phyloP scores from a whole-genome alignment of 2,888 invertebrate genomes.

The Latrodectus hesperus region DNA sequence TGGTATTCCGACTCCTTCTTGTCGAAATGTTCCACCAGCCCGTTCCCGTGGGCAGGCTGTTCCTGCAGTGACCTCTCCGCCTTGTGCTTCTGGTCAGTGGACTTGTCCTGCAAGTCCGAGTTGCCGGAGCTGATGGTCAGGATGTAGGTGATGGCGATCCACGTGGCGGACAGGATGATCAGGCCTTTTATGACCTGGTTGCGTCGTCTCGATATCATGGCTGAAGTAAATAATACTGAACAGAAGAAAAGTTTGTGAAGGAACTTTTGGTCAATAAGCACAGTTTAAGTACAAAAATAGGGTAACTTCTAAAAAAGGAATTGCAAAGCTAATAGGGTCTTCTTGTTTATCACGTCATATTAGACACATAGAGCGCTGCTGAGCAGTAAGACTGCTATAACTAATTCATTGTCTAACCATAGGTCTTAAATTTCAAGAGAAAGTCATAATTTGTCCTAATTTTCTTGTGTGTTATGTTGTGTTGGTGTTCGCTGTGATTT shows the following conservation, averaged over 20 bases:
- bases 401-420: too few species aligned
- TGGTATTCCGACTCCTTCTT: constrained; percentile 33
- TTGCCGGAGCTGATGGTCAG: constrained; percentile 50
- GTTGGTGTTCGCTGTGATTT: too few species aligned
- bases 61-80: constrained; percentile 51
- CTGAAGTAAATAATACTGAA: neutral
- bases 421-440: too few species aligned
- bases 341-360: neutral
- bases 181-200: constrained; percentile 67
- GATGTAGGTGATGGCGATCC: constrained; percentile 70
- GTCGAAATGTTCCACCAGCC: constrained; percentile 9
- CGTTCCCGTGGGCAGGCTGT: constrained; percentile 42
- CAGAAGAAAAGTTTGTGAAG: neutral
- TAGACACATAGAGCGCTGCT: neutral
- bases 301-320: neutral
- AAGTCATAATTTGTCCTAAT: too few species aligned
- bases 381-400: too few species aligned
- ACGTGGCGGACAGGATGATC: constrained; percentile 68
- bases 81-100: constrained; percentile 38
- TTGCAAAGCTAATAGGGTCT: neutral
- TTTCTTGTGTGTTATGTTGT: too few species aligned
- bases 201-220: constrained; percentile 65
- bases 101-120: constrained; percentile 33
- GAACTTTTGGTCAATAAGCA: neutral
- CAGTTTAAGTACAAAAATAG: neutral